Evolutionary conservation across 2,113 vertebrate species (phyloP).

Genomic region (Myotis yumanensis): DNA sequence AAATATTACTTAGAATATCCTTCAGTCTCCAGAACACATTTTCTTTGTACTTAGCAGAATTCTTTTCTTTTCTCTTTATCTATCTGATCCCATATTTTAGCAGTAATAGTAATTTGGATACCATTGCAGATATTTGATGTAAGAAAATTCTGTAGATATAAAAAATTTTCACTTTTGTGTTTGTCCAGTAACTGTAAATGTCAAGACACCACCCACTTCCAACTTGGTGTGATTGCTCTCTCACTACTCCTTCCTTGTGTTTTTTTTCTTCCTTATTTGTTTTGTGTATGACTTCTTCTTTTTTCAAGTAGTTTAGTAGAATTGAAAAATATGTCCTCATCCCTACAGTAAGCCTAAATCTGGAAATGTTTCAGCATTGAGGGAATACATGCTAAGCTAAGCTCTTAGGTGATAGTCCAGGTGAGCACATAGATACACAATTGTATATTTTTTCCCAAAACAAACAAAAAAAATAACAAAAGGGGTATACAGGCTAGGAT

Average conservation of each 20-base stretch:
- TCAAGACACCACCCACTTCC: not conserved
- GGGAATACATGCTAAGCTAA: not conserved
- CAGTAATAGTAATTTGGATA: not conserved
- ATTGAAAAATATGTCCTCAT: not conserved
- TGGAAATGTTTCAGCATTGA: not conserved
- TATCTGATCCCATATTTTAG: conserved; percentile 5
- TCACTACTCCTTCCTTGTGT: not conserved
- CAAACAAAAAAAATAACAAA: not conserved
- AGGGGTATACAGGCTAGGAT: not conserved
- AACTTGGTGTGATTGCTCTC: not conserved
- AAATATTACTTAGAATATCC: conserved; percentile 15
- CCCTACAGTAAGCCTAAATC: not conserved
- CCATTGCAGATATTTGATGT: not conserved
- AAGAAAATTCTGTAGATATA: not conserved
- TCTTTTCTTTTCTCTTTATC: not conserved
- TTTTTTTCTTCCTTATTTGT: too few species aligned
- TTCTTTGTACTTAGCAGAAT: conserved; percentile 22
- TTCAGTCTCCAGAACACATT: not conserved
- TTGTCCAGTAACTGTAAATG: not conserved
- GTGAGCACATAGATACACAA: not conserved
- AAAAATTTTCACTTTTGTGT: not conserved
- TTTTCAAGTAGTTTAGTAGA: not conserved
- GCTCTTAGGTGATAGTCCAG: not conserved
- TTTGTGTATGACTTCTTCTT: not conserved
- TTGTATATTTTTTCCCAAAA: not conserved